phyloP scores from a whole-genome alignment of 2,113 vertebrate genomes.

The Syngnathus typhle region DNA sequence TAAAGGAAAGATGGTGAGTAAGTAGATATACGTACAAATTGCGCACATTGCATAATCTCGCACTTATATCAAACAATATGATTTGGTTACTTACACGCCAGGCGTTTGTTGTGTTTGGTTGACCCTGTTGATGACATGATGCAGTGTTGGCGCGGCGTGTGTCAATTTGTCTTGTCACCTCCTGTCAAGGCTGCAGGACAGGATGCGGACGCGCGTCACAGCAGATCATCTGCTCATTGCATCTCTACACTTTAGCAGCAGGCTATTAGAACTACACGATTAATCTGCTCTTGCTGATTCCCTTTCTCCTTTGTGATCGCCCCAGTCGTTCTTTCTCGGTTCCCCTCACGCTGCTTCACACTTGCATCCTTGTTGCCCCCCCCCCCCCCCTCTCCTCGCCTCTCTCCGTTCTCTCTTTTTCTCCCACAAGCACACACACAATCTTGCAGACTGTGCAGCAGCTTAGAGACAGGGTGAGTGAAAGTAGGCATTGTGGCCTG shows the following conservation, averaged over 20 bases:
- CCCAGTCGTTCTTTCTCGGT: slow-evolving; percentile 47
- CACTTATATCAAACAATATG: not conserved
- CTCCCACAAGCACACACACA: slow-evolving; percentile 13
- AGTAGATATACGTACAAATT: not conserved
- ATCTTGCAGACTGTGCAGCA: slow-evolving; percentile 40
- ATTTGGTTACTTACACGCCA: slow-evolving; percentile 59
- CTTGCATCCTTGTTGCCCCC: slow-evolving; percentile 45
- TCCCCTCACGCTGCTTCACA: slow-evolving; percentile 54
- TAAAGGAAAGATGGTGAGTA: not conserved
- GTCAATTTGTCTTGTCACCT: slow-evolving; percentile 19
- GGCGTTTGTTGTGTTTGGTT: slow-evolving; percentile 62
- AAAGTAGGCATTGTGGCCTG: slow-evolving; percentile 58
- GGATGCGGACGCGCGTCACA: slow-evolving; percentile 36
- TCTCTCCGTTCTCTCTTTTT: slow-evolving; percentile 24
- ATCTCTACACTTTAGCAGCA: slow-evolving; percentile 33
- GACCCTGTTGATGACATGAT: slow-evolving; percentile 67
- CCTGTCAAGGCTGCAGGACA: slow-evolving; percentile 52
- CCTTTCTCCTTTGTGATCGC: slow-evolving; percentile 31
- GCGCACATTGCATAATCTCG: not conserved
- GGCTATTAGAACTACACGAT: slow-evolving; percentile 12
- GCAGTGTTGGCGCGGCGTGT: slow-evolving; percentile 25
- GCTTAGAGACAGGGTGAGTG: slow-evolving; percentile 38
- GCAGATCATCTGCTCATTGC: slow-evolving; percentile 52
- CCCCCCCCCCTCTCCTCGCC: slow-evolving; percentile 20
- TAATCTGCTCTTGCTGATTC: slow-evolving; percentile 25